A percentile compares a stretch with the other conserved stretches of the same genome.
These are phyloP conservation scores for Muscidifurax raptorellus DNA, from an alignment of 1,140 invertebrate species.

Conservation along the genomic window DNA sequence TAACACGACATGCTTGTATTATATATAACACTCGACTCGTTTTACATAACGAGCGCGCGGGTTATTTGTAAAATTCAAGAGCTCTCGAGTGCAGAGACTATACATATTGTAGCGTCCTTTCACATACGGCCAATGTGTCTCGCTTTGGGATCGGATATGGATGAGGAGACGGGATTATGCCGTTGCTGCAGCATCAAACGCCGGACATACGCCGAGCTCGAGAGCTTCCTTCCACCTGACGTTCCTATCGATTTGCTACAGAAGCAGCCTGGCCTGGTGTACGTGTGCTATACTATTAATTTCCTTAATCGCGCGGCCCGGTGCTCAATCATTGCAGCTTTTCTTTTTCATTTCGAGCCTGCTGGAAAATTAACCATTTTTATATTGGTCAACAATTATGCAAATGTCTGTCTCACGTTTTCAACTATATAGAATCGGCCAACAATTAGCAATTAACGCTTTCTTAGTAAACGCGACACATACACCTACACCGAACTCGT, in stretches of 20 bases:
- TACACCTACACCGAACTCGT: not conserved
- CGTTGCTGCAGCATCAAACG: not conserved
- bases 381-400: no score
- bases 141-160: not conserved
- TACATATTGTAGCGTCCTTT: no score
- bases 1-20: no score
- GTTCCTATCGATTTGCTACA: not conserved
- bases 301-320: not conserved
- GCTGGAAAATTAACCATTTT: no score
- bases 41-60: no score
- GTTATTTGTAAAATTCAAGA: not conserved
- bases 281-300: not conserved
- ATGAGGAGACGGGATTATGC: not conserved
- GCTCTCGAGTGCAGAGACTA: not conserved
- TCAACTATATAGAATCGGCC: no score
- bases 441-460: no score
- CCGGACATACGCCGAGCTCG: not conserved
- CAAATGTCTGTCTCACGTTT: no score
- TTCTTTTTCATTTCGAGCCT: no score
- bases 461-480: not conserved
- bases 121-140: not conserved
- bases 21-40: no score
- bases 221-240: not conserved
- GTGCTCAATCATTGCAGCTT: no score
- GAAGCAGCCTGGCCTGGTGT: not conserved